Evolutionary conservation across 1,140 invertebrate genomes (phyloP).

Genomic region (Megalopta genalis): DNA sequence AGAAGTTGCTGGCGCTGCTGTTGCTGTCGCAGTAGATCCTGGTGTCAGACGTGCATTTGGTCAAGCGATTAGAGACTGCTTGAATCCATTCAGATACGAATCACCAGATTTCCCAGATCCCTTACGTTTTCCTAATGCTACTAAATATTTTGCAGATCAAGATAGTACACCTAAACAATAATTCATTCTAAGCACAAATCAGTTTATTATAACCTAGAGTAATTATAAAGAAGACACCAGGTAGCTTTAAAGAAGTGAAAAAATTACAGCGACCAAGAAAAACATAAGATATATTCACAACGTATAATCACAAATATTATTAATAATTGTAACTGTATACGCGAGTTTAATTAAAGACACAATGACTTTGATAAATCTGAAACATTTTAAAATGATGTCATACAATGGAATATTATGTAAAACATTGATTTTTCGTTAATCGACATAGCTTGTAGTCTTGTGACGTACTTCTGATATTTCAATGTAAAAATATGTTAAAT

Average conservation of each 20-base stretch:
- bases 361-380: slow-evolving; percentile 4
- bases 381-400: slow-evolving; percentile 13
- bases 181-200: slow-evolving; percentile 26
- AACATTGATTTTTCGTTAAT: slow-evolving; percentile 4
- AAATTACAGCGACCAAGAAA: slow-evolving; percentile 40
- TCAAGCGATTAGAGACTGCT: slow-evolving; percentile 75
- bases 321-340: slow-evolving; percentile 16
- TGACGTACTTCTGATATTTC: slow-evolving; percentile 4
- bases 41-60: slow-evolving; percentile 76
- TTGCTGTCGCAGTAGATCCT: slow-evolving; percentile 73
- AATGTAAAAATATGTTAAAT: slow-evolving; percentile 36
- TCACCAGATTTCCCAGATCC: slow-evolving; percentile 76
- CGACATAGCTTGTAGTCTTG: not conserved
- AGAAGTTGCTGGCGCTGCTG: slow-evolving; percentile 75
- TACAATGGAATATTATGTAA: not conserved
- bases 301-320: slow-evolving; percentile 22
- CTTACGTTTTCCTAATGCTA: slow-evolving; percentile 76
- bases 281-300: slow-evolving; percentile 30
- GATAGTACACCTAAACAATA: slow-evolving; percentile 69
- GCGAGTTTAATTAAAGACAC: not conserved
- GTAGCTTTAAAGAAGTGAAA: slow-evolving; percentile 17
- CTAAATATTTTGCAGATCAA: slow-evolving; percentile 73
- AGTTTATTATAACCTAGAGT: slow-evolving; percentile 39
- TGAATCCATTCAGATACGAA: slow-evolving; percentile 69
- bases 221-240: slow-evolving; percentile 32